phyloP scores from a whole-genome alignment of 1,140 invertebrate species.

The Dolichoris vasculosae region DNA sequence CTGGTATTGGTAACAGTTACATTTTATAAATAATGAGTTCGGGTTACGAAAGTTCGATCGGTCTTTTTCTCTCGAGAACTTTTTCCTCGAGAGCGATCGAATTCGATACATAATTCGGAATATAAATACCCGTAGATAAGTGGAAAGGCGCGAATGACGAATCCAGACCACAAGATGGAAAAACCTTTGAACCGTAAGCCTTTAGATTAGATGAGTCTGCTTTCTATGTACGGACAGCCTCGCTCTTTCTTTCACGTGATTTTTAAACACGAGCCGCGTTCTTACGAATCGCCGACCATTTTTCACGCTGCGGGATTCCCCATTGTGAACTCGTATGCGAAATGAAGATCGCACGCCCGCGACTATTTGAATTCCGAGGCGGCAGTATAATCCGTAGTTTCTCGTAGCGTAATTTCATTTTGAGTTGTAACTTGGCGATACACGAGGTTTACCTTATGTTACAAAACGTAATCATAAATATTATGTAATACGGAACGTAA shows the following conservation, averaged over 20 bases:
- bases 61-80: background rate
- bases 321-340: background rate
- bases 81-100: background rate
- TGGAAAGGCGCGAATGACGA: background rate
- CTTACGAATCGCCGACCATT: background rate
- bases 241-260: background rate
- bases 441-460: background rate
- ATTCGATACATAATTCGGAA: background rate
- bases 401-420: background rate
- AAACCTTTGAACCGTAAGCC: background rate
- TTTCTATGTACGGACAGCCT: background rate
- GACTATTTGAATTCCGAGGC: background rate
- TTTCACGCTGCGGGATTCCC: constrained; percentile 20
- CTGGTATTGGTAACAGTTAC: constrained; percentile 20
- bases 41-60: constrained; percentile 18
- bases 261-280: background rate
- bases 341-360: background rate
- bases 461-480: constrained; percentile 3
- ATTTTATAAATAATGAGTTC: constrained; percentile 35
- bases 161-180: background rate
- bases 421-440: background rate
- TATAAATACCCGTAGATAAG: constrained; percentile 10
- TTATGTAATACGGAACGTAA: constrained; percentile 9
- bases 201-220: background rate
- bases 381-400: background rate